These are phyloP conservation scores for Dipodomys ordii DNA, from an alignment of 2,113 vertebrate species.

Conservation along the genomic window DNA sequence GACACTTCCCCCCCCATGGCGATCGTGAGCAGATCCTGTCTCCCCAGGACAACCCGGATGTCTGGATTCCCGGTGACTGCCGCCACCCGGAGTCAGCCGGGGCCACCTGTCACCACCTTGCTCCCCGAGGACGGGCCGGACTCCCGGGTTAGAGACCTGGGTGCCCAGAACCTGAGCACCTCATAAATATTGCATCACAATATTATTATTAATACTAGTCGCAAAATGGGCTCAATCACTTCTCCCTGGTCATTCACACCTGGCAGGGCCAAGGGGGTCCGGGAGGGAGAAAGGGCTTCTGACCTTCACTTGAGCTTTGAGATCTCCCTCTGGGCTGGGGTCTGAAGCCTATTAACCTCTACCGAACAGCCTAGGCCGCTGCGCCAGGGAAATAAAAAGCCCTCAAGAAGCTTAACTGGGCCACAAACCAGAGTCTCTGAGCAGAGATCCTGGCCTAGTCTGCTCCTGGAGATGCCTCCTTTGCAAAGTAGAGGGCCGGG, in stretches of 20 bases:
- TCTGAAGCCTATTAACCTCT: neutral
- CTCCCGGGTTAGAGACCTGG: neutral
- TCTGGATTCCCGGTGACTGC: slow-evolving; percentile 15
- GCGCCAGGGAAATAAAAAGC: neutral
- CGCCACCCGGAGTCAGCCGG: neutral
- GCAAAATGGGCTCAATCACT: slow-evolving; percentile 16
- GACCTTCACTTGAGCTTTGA: neutral
- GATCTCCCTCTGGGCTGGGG: neutral
- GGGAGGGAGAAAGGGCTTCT: neutral
- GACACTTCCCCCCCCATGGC: neutral
- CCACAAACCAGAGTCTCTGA: slow-evolving; percentile 11
- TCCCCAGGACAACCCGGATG: neutral
- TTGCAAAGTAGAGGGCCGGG: neutral
- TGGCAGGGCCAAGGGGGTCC: slow-evolving; percentile 23
- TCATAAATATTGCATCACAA: slow-evolving; percentile 82
- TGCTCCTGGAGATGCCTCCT: neutral
- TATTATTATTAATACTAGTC: slow-evolving; percentile 80
- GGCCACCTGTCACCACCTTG: slow-evolving; percentile 22
- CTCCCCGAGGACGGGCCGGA: neutral
- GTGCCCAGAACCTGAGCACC: slow-evolving; percentile 49
- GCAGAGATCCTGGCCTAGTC: neutral
- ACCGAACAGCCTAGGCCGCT: neutral
- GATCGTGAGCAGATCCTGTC: neutral
- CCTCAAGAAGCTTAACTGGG: neutral
- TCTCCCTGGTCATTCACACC: slow-evolving; percentile 4